Conservation (phyloP, 2,888 invertebrate species). For the Lumbricus terrestris region DNA sequence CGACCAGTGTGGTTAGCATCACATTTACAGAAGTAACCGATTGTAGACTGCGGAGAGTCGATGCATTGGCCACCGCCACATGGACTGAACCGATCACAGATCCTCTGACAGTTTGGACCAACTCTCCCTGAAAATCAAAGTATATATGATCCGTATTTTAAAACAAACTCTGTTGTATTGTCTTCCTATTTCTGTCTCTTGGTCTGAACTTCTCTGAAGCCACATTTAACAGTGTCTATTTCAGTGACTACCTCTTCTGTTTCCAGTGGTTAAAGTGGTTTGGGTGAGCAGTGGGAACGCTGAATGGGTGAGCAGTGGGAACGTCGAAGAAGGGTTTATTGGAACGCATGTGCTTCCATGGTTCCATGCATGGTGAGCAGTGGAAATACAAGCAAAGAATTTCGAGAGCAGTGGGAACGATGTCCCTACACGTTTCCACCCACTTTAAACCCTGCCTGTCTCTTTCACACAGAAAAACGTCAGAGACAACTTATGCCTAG, state of each 20-base stretch:
- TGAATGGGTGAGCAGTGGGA: too few relatives aligned
- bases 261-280: too few relatives aligned
- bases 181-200: not conserved
- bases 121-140: conserved; percentile 57
- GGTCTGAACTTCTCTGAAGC: not conserved
- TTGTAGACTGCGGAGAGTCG: conserved; percentile 61
- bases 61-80: conserved; percentile 65
- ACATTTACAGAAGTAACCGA: conserved; percentile 80
- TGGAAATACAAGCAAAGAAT: too few relatives aligned
- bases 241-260: not conserved
- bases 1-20: conserved; percentile 67
- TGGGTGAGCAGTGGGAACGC: too few relatives aligned
- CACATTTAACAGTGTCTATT: not conserved
- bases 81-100: conserved; percentile 75
- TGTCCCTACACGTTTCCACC: too few relatives aligned
- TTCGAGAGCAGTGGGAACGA: too few relatives aligned
- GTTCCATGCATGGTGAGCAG: too few relatives aligned
- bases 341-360: too few relatives aligned
- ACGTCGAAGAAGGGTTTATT: too few relatives aligned
- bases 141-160: not conserved
- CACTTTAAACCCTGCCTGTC: too few relatives aligned
- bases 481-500: not conserved
- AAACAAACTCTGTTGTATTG: not conserved
- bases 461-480: not conserved
- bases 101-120: conserved; percentile 69